Base-by-base conservation (phyloP, 1,140 invertebrate species). In the Bombus waltoni region DNA sequence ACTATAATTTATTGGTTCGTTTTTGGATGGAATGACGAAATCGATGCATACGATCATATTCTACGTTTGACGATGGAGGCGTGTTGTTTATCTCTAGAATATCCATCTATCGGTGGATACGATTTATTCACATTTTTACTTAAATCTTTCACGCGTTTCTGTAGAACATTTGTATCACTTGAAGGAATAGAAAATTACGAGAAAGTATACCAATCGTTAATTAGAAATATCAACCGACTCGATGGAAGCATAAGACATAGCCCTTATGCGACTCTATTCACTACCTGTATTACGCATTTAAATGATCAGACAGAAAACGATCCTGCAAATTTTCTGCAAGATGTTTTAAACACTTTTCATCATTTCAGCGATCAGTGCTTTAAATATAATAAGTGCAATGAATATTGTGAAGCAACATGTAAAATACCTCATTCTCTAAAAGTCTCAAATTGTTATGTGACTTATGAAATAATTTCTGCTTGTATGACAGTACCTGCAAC, bases 51-150 rank as follows among this genome's bases (percentile, higher is more conserved):
- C 38, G 68, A 92, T 40, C 76, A 91, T n/a, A 76, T 94, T 5
- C 77, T 92, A 32, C 83, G 85, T 18, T 77, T 94, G 0, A 94
- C 91, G 0, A 89, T 93, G 4, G 92, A 94, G 68, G 91, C 92
- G 4, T 91, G 90, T 53, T 76, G 87, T 1, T 86, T 94, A n/a
- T 91, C 88, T 53, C 44, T 94, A 35, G 92, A 93, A 71, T 92
- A 91, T 68, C 91, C 90, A 13, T 4, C 81, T 0, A 44, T 90
- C 8, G 9, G 77, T 57, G 70, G 62, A n/a, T 57, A 44, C 1
- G 82, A 92, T 40, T 68, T 88, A 11, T 88, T 92, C 53, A 13
- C 59, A 2, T 85, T 78, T 40, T 32, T 93, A 42, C 38, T 92
- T 11, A 81, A 89, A 77, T 91, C 82, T 38, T 62, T 92, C 1